Evolutionary conservation across 1,140 invertebrate genomes (phyloP).

Genomic region (Eulimnadia texana): DNA sequence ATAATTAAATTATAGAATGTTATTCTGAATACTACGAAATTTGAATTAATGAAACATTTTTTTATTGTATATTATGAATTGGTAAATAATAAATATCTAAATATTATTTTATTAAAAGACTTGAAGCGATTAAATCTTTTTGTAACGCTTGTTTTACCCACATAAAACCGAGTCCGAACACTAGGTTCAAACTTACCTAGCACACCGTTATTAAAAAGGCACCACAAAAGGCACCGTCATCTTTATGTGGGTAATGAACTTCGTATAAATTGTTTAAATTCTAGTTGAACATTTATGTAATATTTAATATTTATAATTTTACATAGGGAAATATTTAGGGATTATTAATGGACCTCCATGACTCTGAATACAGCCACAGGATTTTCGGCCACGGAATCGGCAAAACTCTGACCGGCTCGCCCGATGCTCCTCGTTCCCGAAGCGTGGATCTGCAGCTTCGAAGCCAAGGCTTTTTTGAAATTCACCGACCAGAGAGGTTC

Average conservation of each 20-base stretch:
- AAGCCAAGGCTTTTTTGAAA: conserved; percentile 17
- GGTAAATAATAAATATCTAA: background rate
- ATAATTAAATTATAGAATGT: background rate
- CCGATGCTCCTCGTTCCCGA: conserved; percentile 5
- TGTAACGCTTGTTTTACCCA: too few species aligned
- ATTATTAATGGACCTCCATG: conserved; percentile 6
- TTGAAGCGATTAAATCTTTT: background rate
- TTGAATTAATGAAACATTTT: too few species aligned
- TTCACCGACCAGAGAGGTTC: conserved; percentile 16
- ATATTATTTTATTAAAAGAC: background rate
- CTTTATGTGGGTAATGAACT: background rate
- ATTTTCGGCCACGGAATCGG: background rate
- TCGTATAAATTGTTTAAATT: background rate
- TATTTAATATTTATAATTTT: background rate
- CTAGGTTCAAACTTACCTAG: too few species aligned
- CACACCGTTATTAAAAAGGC: too few species aligned
- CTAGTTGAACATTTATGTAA: background rate
- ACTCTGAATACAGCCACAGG: conserved; percentile 3
- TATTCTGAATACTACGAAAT: too few species aligned
- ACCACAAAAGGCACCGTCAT: too few species aligned
- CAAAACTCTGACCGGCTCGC: conserved; percentile 4
- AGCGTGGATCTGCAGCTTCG: conserved; percentile 14
- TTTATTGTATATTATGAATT: background rate
- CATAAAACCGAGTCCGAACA: too few species aligned
- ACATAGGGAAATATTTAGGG: background rate